Evolutionary conservation across 2,888 invertebrate genomes (phyloP).

Genomic region (Pachydiplax longipennis): DNA sequence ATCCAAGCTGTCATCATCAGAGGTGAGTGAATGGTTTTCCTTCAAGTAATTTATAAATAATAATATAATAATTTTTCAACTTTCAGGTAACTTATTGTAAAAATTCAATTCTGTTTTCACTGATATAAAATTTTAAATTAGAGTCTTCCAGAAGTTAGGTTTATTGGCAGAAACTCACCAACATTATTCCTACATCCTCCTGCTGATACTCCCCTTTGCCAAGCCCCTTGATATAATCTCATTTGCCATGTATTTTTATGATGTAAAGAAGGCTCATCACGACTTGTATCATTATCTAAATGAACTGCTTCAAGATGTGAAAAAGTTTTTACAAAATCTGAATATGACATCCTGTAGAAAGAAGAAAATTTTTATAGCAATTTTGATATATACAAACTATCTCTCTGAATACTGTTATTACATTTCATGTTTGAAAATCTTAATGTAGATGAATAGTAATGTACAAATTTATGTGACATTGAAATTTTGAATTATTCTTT

Average conservation of each 20-base stretch:
- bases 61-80: too few species aligned
- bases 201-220: conserved; percentile 87
- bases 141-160: background rate
- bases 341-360: conserved; percentile 74
- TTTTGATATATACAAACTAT: background rate
- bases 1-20: too few species aligned
- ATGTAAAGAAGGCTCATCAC: conserved; percentile 81
- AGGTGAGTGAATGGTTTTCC: too few species aligned
- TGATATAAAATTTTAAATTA: background rate
- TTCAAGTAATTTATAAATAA: too few species aligned
- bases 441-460: too few species aligned
- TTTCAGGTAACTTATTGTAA: too few species aligned
- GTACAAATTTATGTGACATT: too few species aligned
- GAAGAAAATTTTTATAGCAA: background rate
- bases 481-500: too few species aligned
- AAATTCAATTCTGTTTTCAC: too few species aligned
- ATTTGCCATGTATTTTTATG: conserved; percentile 86
- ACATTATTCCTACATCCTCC: conserved; percentile 90
- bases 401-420: too few species aligned
- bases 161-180: conserved; percentile 58
- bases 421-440: too few species aligned
- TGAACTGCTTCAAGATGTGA: conserved; percentile 85
- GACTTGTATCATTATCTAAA: conserved; percentile 84
- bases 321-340: conserved; percentile 83
- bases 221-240: conserved; percentile 84